phyloP scores from a whole-genome alignment of 2,797 vertebrate genomes.

The Acipenser ruthenus region DNA sequence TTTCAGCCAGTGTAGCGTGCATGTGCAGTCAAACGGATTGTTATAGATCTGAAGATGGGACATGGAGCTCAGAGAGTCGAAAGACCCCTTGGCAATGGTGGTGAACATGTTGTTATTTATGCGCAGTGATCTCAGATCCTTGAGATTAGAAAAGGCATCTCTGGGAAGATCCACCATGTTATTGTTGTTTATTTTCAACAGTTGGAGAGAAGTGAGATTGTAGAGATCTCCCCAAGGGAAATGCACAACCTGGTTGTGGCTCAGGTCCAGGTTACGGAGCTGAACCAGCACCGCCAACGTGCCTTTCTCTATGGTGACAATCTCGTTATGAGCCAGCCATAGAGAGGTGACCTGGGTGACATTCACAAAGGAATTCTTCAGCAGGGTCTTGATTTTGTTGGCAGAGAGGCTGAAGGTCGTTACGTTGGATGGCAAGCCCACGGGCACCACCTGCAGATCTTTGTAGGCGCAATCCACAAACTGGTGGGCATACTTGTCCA shows the following conservation, averaged over 20 bases:
- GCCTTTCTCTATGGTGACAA: too few relatives aligned
- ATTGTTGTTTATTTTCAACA: constrained; percentile 97
- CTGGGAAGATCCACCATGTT: constrained; percentile 76
- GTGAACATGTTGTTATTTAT: constrained; percentile 90
- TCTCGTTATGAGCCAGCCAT: too few relatives aligned
- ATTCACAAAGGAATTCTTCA: constrained; percentile 70
- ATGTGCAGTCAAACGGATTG: constrained; percentile 89
- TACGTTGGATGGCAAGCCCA: too few relatives aligned
- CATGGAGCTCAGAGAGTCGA: constrained; percentile 69
- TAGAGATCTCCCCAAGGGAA: constrained; percentile 89
- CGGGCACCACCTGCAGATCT: too few relatives aligned
- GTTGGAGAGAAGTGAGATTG: constrained; percentile 81
- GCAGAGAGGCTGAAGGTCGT: constrained; percentile 89
- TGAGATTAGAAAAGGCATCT: constrained; percentile 74
- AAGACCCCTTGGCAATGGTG: constrained; percentile 74
- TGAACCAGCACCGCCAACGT: too few relatives aligned
- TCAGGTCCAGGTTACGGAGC: too few relatives aligned
- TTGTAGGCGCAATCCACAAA: too few relatives aligned
- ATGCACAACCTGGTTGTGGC: too few relatives aligned
- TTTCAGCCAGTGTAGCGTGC: constrained; percentile 81
- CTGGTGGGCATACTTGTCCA: too few relatives aligned
- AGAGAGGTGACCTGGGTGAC: constrained; percentile 85
- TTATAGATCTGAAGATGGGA: constrained; percentile 90
- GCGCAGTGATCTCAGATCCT: constrained; percentile 84
- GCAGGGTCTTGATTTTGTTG: constrained; percentile 80